Evolutionary conservation across 2,888 invertebrate species (phyloP).

Genomic region (Aromia moschata): DNA sequence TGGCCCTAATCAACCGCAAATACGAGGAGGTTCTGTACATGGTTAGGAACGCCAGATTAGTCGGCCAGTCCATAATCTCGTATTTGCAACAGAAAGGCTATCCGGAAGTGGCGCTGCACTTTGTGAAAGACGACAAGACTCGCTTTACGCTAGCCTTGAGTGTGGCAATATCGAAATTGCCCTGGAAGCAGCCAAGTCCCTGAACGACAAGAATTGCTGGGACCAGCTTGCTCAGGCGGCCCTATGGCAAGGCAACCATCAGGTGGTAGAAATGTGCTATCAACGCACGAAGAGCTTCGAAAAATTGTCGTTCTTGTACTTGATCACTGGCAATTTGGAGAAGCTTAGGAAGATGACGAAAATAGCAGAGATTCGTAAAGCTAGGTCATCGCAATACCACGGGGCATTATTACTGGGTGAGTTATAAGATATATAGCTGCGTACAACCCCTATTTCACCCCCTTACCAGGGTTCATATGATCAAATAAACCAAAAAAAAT

Average conservation of each 20-base stretch:
- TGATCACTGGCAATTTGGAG: slow-evolving; percentile 97
- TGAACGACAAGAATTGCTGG: slow-evolving; percentile 97
- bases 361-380: slow-evolving; percentile 98
- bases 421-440: too few relatives aligned
- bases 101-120: slow-evolving; percentile 98
- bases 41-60: slow-evolving; percentile 95
- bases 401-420: slow-evolving; percentile 81
- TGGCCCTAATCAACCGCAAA: slow-evolving; percentile 94
- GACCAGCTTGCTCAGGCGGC: slow-evolving; percentile 95
- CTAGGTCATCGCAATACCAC: slow-evolving; percentile 96
- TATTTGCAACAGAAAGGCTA: slow-evolving; percentile 99
- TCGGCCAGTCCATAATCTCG: slow-evolving; percentile 98
- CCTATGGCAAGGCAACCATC: slow-evolving; percentile 74
- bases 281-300: slow-evolving; percentile 99
- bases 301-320: slow-evolving; percentile 95
- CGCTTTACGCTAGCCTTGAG: slow-evolving; percentile 92
- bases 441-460: too few relatives aligned
- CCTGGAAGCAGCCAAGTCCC: slow-evolving; percentile 91
- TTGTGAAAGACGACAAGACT: slow-evolving; percentile 99
- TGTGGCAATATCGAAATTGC: slow-evolving; percentile 99
- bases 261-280: slow-evolving; percentile 99
- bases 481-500: too few relatives aligned
- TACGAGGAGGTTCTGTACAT: slow-evolving; percentile 94
- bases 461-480: too few relatives aligned
- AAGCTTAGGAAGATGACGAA: slow-evolving; percentile 99